Evolutionary conservation across 2,113 vertebrate species (phyloP), one percentile per base, ranked within the genome.

Genomic region (Pipra filicauda): DNA sequence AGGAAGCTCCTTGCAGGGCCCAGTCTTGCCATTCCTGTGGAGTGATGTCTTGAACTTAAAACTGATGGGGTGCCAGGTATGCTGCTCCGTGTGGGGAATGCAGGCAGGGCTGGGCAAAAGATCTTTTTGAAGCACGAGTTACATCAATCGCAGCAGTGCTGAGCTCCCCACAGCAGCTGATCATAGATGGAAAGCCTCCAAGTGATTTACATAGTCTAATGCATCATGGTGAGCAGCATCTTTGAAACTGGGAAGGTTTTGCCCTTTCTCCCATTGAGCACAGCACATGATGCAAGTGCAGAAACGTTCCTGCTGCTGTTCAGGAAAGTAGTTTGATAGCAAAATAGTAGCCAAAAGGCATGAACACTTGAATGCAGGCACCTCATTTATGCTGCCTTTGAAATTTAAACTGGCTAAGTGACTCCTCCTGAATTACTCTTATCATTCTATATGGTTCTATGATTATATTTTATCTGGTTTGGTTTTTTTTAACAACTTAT

Each of bases 181-280:
- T 73, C 70, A 43, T 3, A 79, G 30, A 62, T 20, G 51, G 39
- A 70, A 88, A 83, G n/a, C n/a, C 26, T 54, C 14, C 31, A 57
- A 6, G 70, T 46, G 73, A 65, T 88, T 82, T 58, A 28, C 67
- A 31, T 6, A 39, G 49, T 8, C 67, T 93, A 43, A 41, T 55
- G 41, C 55, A 33, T 35, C 23, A 13, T 2, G 46, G 37, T 31
- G 46, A 88, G 83, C 37, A 76, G 37, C 49, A 73, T 23, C 85
- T 93, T 82, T 89, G 91, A 96, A 96, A 77, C 0, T 71, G 70
- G 58, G 65, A 74, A 91, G 59, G 69, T 91, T 94, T 91, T 95
- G 28, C 66, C 44, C 49, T 70, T 85, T 72, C 33, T 95, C 30
- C 33, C 49, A 6, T 5, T 11, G 69, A 72, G 64, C n/a, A 37